Percentiles rank a stretch among this genome's conserved stretches.
Conservation (phyloP, 2,797 vertebrate genomes). For the Leuciscus waleckii region DNA sequence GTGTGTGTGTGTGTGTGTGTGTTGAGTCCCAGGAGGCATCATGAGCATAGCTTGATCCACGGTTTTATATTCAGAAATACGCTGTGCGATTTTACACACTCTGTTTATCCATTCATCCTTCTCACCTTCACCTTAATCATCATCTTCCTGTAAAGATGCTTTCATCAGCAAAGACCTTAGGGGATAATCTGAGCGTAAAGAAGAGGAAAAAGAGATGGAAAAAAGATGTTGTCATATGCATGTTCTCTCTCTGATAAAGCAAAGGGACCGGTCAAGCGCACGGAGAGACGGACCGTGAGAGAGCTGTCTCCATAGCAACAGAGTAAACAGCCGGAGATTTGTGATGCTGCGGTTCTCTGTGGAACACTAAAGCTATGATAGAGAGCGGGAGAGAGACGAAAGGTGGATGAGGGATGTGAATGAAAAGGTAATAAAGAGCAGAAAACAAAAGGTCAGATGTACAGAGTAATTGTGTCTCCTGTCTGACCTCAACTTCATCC, state of each 20-base stretch:
- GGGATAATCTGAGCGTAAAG: neutral
- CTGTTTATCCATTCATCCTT: slow-evolving; percentile 30
- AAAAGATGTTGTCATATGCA: slow-evolving; percentile 1
- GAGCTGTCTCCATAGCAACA: slow-evolving; percentile 39
- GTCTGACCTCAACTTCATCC: slow-evolving; percentile 38
- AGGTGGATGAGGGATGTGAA: slow-evolving; percentile 47
- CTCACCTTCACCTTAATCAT: slow-evolving; percentile 15
- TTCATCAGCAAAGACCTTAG: neutral
- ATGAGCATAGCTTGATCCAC: neutral
- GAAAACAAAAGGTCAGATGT: slow-evolving; percentile 42
- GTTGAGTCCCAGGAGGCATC: neutral
- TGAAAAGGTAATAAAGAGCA: slow-evolving; percentile 51
- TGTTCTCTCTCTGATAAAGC: slow-evolving; percentile 28
- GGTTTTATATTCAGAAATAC: neutral
- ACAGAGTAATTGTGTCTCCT: slow-evolving; percentile 48
- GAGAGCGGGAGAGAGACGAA: slow-evolving; percentile 9
- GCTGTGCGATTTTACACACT: slow-evolving; percentile 6
- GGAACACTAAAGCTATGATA: slow-evolving; percentile 40
- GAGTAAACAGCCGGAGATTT: slow-evolving; percentile 49
- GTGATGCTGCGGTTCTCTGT: slow-evolving; percentile 36
- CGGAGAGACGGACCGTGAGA: neutral
- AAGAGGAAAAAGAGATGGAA: neutral
- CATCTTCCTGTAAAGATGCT: neutral
- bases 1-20: neutral
- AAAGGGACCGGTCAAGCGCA: slow-evolving; percentile 5